Conservation (phyloP, 2,797 vertebrate genomes). For the Cryptoprocta ferox region DNA sequence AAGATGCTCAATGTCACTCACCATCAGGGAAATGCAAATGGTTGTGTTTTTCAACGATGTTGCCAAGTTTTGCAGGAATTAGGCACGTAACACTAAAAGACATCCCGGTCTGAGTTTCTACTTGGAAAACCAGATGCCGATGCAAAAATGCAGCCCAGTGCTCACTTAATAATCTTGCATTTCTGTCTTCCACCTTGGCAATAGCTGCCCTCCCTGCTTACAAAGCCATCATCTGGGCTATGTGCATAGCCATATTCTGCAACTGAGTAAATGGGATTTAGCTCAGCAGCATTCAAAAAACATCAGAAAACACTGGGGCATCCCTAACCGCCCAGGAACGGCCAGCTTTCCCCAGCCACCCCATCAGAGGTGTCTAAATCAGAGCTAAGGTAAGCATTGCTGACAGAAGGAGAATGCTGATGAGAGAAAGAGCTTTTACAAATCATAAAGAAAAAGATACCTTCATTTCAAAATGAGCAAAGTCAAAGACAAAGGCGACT, state of each 20-base stretch:
- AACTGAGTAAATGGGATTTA: neutral
- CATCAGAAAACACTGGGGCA: neutral
- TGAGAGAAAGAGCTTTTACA: neutral
- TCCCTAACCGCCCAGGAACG: neutral
- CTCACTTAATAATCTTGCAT: neutral
- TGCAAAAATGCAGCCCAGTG: neutral
- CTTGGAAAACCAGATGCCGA: neutral
- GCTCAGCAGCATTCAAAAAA: neutral
- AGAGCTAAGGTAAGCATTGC: neutral
- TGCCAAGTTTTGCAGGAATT: neutral
- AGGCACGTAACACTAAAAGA: neutral
- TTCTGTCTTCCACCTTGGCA: neutral
- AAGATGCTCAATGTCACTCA: neutral
- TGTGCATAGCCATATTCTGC: neutral
- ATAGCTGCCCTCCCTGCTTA: neutral
- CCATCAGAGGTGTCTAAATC: neutral
- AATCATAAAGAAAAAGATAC: neutral
- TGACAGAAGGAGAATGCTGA: neutral
- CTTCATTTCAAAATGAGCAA: neutral
- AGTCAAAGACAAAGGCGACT: neutral
- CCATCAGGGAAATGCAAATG: neutral
- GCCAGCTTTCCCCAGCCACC: neutral
- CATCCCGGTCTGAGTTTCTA: neutral
- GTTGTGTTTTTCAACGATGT: neutral
- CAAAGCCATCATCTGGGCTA: accelerated